Conservation (phyloP, 2,113 vertebrate species). For the Hippocampus barbouri region DNA sequence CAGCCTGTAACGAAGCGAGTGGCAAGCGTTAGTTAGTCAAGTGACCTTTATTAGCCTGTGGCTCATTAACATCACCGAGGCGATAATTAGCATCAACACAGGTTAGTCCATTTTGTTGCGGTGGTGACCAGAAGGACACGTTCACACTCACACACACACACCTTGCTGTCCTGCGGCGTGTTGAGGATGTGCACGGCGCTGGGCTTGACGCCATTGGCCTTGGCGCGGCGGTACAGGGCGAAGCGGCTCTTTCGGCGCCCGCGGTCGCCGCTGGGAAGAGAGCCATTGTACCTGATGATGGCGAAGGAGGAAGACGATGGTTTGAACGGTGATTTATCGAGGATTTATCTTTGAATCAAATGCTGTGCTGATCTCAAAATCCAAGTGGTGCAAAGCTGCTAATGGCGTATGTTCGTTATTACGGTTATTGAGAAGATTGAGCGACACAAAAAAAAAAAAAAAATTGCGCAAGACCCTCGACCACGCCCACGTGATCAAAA, state of each 20-base stretch:
- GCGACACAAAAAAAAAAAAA: too few species aligned
- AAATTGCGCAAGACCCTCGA: too few species aligned
- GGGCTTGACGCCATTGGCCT: conserved; percentile 94
- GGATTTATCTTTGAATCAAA: too few species aligned
- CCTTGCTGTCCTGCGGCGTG: conserved; percentile 93
- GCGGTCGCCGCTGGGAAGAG: conserved; percentile 90
- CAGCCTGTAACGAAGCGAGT: conserved; percentile 75
- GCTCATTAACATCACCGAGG: background rate
- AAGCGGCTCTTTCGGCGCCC: conserved; percentile 97
- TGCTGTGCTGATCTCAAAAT: too few species aligned
- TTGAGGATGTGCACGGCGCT: conserved; percentile 94
- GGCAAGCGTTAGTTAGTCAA: background rate
- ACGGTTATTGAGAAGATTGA: too few species aligned
- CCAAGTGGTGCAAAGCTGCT: too few species aligned
- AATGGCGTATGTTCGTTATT: too few species aligned
- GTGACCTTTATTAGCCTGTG: background rate
- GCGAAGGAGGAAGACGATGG: background rate
- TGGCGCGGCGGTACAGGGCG: conserved; percentile 85
- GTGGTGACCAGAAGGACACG: background rate
- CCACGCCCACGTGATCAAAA: too few species aligned
- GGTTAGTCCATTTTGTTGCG: background rate
- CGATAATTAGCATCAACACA: background rate
- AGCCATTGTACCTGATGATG: conserved; percentile 90
- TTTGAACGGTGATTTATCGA: too few species aligned
- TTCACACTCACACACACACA: conserved; percentile 65